These are phyloP conservation scores for Drosophila nannoptera DNA, from an alignment of 1,140 invertebrate genomes.

Conservation along the genomic window DNA sequence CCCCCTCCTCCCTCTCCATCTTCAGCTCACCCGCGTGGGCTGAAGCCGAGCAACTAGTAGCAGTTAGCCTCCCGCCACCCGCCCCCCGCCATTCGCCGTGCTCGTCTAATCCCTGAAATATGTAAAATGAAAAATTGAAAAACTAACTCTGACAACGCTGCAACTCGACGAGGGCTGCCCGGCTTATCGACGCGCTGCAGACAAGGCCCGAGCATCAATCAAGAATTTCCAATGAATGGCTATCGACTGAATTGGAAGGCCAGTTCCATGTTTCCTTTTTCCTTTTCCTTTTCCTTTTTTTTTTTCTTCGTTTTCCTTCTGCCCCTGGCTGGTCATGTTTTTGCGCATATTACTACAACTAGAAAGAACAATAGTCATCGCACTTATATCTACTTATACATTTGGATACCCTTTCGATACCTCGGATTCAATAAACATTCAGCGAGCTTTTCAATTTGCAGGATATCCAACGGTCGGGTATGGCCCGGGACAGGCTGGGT, in stretches of 20 bases:
- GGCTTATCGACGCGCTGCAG: constrained; percentile 66
- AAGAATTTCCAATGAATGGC: constrained; percentile 77
- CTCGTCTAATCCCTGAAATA: constrained; percentile 61
- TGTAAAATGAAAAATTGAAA: constrained; percentile 69
- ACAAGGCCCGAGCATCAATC: constrained; percentile 73
- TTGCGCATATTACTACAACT: constrained; percentile 26
- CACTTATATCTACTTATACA: constrained; percentile 6
- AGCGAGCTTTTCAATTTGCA: too few relatives aligned
- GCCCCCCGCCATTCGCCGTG: constrained; percentile 4
- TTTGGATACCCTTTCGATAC: neutral
- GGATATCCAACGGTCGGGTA: neutral
- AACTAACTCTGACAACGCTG: constrained; percentile 37
- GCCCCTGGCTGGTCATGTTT: constrained; percentile 1
- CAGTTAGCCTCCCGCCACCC: neutral
- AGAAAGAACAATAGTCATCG: too few relatives aligned
- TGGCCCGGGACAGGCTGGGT: too few relatives aligned
- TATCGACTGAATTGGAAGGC: constrained; percentile 72
- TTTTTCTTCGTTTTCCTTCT: neutral
- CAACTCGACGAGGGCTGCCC: constrained; percentile 55
- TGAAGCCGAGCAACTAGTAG: constrained; percentile 7
- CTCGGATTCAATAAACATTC: too few relatives aligned
- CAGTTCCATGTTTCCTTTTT: constrained; percentile 42
- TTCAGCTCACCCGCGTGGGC: too few relatives aligned
- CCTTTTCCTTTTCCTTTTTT: neutral
- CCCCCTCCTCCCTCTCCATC: too few relatives aligned